Percentiles rank a stretch among this genome's conserved stretches.
These are phyloP conservation scores for Pseudoatta argentina DNA, from an alignment of 1,140 invertebrate species.

Conservation along the genomic window DNA sequence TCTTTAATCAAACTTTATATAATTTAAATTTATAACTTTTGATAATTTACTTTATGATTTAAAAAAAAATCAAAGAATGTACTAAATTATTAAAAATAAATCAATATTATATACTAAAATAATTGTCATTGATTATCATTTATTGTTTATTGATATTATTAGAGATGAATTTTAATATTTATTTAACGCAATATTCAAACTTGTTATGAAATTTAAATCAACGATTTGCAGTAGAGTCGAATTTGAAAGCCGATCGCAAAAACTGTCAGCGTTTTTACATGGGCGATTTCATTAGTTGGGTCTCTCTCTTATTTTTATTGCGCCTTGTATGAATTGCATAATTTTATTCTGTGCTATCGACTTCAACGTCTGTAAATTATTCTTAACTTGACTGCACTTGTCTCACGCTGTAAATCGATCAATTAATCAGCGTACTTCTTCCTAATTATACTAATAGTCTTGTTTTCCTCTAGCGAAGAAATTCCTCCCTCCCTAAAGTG, in stretches of 20 bases:
- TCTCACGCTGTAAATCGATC: constrained; percentile 55
- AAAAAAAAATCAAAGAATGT: neutral
- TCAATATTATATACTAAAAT: neutral
- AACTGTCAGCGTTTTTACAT: constrained; percentile 16
- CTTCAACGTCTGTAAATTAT: constrained; percentile 70
- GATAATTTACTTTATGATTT: too few species aligned
- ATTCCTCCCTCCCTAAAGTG: neutral
- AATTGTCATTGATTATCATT: neutral
- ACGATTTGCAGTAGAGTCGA: neutral
- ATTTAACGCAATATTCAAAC: neutral
- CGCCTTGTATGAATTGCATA: constrained; percentile 77
- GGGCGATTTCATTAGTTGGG: constrained; percentile 70
- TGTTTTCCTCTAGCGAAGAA: neutral
- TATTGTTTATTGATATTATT: neutral
- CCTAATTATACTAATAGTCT: constrained; percentile 58
- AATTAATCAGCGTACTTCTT: constrained; percentile 60
- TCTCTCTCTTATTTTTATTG: constrained; percentile 59
- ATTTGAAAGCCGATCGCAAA: constrained; percentile 51
- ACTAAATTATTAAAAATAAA: neutral
- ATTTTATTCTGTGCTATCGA: constrained; percentile 83
- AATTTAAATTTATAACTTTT: neutral
- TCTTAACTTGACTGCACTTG: constrained; percentile 74
- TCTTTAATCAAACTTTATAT: neutral
- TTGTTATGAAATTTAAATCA: neutral
- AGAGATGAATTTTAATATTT: neutral